phyloP scores from a whole-genome alignment of 2,113 vertebrate species.

The Aegotheles bennettii region DNA sequence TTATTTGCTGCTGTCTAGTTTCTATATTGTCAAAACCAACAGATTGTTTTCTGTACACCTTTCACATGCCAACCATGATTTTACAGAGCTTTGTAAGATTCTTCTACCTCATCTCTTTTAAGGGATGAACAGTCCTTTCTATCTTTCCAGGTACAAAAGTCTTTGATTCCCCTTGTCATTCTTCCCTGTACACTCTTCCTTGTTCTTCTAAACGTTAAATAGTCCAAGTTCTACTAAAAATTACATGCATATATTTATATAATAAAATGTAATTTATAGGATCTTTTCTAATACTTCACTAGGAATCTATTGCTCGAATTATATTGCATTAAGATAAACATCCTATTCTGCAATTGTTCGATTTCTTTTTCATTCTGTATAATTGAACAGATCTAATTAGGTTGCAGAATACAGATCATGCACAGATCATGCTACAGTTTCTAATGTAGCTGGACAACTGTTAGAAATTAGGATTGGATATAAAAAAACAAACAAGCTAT shows the following conservation, averaged over 20 bases:
- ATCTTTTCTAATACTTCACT: not conserved
- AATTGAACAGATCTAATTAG: not conserved
- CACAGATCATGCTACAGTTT: not conserved
- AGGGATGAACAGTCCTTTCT: not conserved
- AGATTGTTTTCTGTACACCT: not conserved
- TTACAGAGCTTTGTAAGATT: not conserved
- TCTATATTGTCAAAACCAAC: not conserved
- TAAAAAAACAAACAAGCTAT: not conserved
- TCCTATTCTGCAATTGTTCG: not conserved
- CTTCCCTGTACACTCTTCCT: not conserved
- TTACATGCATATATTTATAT: not conserved
- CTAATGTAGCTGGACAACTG: not conserved
- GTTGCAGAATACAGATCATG: slow-evolving; percentile 10
- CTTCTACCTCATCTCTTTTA: not conserved
- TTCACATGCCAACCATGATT: not conserved
- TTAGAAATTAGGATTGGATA: not conserved
- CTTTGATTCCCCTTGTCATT: not conserved
- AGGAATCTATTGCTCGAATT: not conserved
- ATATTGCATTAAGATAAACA: not conserved
- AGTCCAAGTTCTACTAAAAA: not conserved
- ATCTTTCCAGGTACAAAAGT: not conserved
- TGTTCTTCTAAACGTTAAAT: not conserved
- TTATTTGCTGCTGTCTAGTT: not conserved
- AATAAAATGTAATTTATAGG: not conserved
- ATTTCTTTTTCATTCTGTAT: not conserved